These are phyloP conservation scores for Rosalia funebris DNA, from an alignment of 2,888 invertebrate species.

Conservation along the genomic window DNA sequence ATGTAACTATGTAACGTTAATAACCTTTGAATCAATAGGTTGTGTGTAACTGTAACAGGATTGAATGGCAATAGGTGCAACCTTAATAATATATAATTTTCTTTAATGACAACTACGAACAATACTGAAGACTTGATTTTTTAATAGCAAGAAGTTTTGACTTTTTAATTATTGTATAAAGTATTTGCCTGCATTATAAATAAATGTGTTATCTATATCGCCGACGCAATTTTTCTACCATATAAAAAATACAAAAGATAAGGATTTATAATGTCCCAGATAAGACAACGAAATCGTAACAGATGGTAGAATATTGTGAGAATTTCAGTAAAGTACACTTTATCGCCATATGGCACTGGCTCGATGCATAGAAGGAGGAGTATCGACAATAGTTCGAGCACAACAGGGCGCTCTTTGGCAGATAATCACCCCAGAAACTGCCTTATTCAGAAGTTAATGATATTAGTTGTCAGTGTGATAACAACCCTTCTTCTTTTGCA, in stretches of 20 bases:
- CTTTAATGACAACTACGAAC: too few relatives aligned
- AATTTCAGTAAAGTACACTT: conserved; percentile 59
- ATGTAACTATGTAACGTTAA: too few relatives aligned
- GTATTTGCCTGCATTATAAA: too few relatives aligned
- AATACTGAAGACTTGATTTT: too few relatives aligned
- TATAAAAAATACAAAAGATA: conserved; percentile 8
- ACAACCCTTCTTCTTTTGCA: conserved; percentile 3
- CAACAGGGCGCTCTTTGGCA: conserved; percentile 33
- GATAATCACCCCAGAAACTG: conserved; percentile 33
- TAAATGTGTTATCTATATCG: too few relatives aligned
- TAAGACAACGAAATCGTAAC: conserved; percentile 58
- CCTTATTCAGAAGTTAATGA: conserved; percentile 9
- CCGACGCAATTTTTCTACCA: neutral
- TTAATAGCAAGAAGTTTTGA: too few relatives aligned
- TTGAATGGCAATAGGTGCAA: too few relatives aligned
- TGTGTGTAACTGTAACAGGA: too few relatives aligned
- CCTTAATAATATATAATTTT: too few relatives aligned
- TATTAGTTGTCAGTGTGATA: conserved; percentile 7
- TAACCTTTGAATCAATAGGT: too few relatives aligned
- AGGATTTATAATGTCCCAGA: conserved; percentile 37
- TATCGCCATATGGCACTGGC: conserved; percentile 59
- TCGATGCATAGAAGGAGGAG: conserved; percentile 32
- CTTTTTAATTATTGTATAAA: too few relatives aligned
- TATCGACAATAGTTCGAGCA: conserved; percentile 31
- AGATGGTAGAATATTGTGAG: conserved; percentile 63